Base-by-base conservation (phyloP, 2,888 invertebrate genomes). In the Chrysodeixis includens region DNA sequence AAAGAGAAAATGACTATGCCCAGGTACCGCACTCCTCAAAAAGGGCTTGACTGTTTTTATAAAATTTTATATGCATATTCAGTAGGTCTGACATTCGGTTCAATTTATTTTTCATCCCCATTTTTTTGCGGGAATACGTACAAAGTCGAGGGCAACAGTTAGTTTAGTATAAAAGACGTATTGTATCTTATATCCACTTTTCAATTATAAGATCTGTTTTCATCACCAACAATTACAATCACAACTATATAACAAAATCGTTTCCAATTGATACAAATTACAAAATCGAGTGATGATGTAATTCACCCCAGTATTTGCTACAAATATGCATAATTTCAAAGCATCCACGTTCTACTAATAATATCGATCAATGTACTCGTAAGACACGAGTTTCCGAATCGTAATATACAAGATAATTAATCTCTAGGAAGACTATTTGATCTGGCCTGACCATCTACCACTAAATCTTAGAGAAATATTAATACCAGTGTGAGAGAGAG, bases 351-450 rank as follows among this genome's bases (percentile, higher is more conserved):
- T 40, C 7, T n/a, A 1, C 40, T 14, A 40, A n/a, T 40, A 40
- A 40, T 40, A 40, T 40, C 40, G 40, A n/a, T 40, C 14, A n/a
- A 14, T 40, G 40, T 40, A n/a, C 40, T n/a, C 1, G 14, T 40
- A 14, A 14, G 4, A n/a, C 40, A 40, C 40, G 40, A 6, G 40
- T 40, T 40, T n/a, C 40, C 7, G n/a, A 6, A n/a, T n/a, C 0
- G 16, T 44, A 44, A 7, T n/a, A 20, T 49, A 49, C 18, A 18
- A 10, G 10, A 49, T 49, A 20, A 49, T 49, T 18, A 49, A 49
- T 49, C 7, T 9, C 30, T 54, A 71, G 65, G 49, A 73, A 66
- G 44, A 53, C 14, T 3, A 9, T 55, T 54, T 66, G 74, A 73
- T 66, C 30, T 54, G n/a, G n/a, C n/a, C n/a, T n/a, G n/a, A n/a